Evolutionary conservation across 2,888 invertebrate species (phyloP), one percentile per base, ranked within the genome.

Genomic region (Digitonthophagus gazella): DNA sequence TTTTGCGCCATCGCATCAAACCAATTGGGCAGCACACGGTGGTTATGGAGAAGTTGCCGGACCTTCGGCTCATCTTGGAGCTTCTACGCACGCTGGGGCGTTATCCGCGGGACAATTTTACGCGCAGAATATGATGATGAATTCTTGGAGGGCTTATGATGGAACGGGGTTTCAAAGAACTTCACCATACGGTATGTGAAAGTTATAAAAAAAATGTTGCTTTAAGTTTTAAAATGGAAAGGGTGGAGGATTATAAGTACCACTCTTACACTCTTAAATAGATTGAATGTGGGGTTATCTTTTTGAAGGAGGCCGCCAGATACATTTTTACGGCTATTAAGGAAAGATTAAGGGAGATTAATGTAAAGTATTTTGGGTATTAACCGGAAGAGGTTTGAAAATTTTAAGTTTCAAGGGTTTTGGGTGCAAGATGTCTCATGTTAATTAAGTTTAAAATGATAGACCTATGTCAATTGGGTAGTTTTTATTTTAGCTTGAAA

Each of bases 121-220:
- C 82, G 88, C 90, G 14, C 93, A 93, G 82, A 93, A 93, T 83
- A 89, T 92, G 81, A 90, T 92, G 78, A 90, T 90, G 89, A 85
- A 87, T 66, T 87, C 88, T 20, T 92, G 93, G 89, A 87, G 92
- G 75, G 85, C 87, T 14, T 93, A 93, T 84, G 93, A 93, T 79
- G 86, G 88, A 15, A 78, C 84, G 0, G 90, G 91, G n/a, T 91
- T 93, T 80, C 93, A 93, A 80, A 87, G 93, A 66, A 90, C 92
- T 15, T 91, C 93, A 0, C 91, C 93, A 0, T 93, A 93, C 80
- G 93, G 93, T 90, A 79, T 80, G 80, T 75, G 18, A 11, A 4
- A 22, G 6, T 22, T 3, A 22, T 22, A 22, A 22, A 22, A 22
- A 22, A 3, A 22, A 22, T 22, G 22, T 22, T 22, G 22, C 6